Evolutionary conservation across 2,113 vertebrate genomes (phyloP), one percentile per base, ranked within the genome.

Genomic region (Glaucidium brasilianum): DNA sequence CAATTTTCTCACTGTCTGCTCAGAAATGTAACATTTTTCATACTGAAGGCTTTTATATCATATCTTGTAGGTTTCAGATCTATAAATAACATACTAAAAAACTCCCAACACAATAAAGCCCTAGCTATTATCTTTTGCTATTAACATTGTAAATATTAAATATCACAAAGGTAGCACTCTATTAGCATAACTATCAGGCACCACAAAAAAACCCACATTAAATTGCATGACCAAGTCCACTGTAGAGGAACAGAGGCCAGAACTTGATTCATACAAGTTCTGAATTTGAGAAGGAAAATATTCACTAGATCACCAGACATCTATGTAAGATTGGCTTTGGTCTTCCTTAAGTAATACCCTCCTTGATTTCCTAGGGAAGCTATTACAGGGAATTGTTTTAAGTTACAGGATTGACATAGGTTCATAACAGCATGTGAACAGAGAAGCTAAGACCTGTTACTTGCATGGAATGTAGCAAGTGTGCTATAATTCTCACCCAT

Each of bases 1-100:
- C 94, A 96, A 97, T 97, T 97, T 97, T 97, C 96, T 97, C 96
- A 96, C 96, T 96, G 92, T 97, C 96, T 95, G 93, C 90, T 96
- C 94, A 96, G 94, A 97, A 97, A 95, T 81, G 68, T 90, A 93
- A 95, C 96, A 96, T 95, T 96, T 96, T 95, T 95, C 95, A 96
- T 96, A 97, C 88, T 90, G 94, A 97, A 96, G 56, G 92, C 88
- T 96, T 97, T 97, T 97, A 90, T 97, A 96, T 97, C 92, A 92
- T 96, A 96, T 97, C 93, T 95, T 79, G 78, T 92, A 96, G 29
- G 84, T 90, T 96, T 94, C 94, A 91, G 58, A 79, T 86, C 80
- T 93, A 94, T 90, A 95, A 97, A 96, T 85, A 97, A 90, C 78
- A 88, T 39, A 73, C 83, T 56, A 62, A 96, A 95, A 96, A 35